These are phyloP conservation scores for Lingula anatina DNA, from an alignment of 2,888 invertebrate species.

Conservation along the genomic window DNA sequence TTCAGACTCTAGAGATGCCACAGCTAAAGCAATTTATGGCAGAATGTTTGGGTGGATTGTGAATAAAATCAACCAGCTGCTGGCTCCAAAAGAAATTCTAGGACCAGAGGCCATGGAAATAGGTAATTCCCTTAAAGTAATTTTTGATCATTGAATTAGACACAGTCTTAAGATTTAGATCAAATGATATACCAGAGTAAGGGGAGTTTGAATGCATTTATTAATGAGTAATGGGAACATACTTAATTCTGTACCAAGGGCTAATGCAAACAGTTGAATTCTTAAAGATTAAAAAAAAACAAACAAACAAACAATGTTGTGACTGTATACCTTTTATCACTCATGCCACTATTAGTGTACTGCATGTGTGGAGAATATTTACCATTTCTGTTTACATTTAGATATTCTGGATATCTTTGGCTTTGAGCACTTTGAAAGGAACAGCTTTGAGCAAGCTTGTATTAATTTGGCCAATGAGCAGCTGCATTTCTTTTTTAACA, in stretches of 20 bases:
- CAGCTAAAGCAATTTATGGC: constrained; percentile 54
- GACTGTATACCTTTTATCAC: no score
- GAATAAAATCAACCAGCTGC: constrained; percentile 53
- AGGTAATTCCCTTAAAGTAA: constrained; percentile 13
- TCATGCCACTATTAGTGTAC: no score
- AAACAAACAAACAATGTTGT: no score
- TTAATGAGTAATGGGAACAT: no score
- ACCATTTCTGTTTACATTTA: no score
- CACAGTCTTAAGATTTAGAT: neutral
- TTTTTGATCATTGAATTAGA: neutral
- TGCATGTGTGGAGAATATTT: no score
- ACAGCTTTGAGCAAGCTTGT: constrained; percentile 50
- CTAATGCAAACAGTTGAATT: no score
- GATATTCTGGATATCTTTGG: constrained; percentile 50
- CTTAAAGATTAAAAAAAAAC: no score
- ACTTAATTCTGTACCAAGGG: no score
- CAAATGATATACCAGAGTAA: neutral
- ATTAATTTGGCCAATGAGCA: constrained; percentile 51
- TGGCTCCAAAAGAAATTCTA: constrained; percentile 34
- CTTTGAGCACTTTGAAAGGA: constrained; percentile 48
- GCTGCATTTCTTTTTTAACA: constrained; percentile 49
- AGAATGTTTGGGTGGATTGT: constrained; percentile 56
- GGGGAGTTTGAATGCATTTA: neutral
- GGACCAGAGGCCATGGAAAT: constrained; percentile 22
- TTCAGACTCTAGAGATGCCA: constrained; percentile 49